Conservation (phyloP, 2,888 invertebrate species). For the Habroteleia sp. region DNA sequence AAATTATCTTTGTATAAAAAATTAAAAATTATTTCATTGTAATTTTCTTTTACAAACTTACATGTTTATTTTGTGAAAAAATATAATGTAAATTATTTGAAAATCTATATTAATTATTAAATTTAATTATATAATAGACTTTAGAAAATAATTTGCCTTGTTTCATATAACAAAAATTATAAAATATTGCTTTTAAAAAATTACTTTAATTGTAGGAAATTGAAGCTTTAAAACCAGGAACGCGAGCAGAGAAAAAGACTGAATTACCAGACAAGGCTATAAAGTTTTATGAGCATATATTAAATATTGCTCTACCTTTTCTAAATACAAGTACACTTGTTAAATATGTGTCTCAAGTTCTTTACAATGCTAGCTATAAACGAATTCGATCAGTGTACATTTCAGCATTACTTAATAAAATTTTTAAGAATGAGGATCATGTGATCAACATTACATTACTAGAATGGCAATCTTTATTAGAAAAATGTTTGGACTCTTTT, state of each 20-base stretch:
- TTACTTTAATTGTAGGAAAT: slow-evolving; percentile 22
- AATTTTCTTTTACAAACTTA: too few species aligned
- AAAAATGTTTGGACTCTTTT: slow-evolving; percentile 59
- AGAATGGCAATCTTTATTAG: slow-evolving; percentile 83
- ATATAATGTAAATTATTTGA: too few species aligned
- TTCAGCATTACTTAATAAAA: slow-evolving; percentile 3
- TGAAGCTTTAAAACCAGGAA: slow-evolving; percentile 24
- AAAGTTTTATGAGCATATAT: slow-evolving; percentile 28
- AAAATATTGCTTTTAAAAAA: neutral
- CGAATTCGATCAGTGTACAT: slow-evolving; percentile 25
- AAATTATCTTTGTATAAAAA: too few species aligned
- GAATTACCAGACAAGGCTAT: slow-evolving; percentile 36
- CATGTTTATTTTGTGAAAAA: too few species aligned
- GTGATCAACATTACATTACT: slow-evolving; percentile 59
- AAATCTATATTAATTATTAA: too few species aligned
- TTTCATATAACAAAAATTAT: too few species aligned
- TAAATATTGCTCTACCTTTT: slow-evolving; percentile 9
- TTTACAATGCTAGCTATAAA: slow-evolving; percentile 25
- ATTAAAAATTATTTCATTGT: too few species aligned
- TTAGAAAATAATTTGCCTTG: too few species aligned
- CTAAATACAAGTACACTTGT: slow-evolving; percentile 25
- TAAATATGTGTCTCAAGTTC: slow-evolving; percentile 10
- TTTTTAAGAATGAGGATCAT: slow-evolving; percentile 44
- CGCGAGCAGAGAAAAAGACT: slow-evolving; percentile 9
- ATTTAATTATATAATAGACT: too few species aligned